Evolutionary conservation across 2,888 invertebrate species (phyloP).

Genomic region (Cylloceria caligata): DNA sequence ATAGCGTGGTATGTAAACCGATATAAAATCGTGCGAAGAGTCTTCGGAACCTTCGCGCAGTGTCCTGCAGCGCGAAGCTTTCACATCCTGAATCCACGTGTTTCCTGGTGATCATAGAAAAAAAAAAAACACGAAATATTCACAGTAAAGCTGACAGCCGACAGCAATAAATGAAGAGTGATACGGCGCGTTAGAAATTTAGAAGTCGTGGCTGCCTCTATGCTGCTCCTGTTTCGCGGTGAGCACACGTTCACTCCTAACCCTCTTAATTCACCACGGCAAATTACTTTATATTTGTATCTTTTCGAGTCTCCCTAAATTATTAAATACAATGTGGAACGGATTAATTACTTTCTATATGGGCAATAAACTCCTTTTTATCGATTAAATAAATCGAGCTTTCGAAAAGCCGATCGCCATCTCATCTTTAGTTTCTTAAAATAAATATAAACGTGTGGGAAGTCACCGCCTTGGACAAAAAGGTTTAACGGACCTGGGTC

Average conservation of each 20-base stretch:
- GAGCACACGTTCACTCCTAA: slow-evolving; percentile 55
- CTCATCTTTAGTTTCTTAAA: too few species aligned
- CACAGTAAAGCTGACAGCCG: slow-evolving; percentile 43
- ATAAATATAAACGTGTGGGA: background rate
- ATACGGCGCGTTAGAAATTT: slow-evolving; percentile 69
- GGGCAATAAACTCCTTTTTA: background rate
- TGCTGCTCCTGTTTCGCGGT: slow-evolving; percentile 72
- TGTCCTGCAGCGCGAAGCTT: slow-evolving; percentile 9
- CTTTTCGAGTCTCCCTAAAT: background rate
- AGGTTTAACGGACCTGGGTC: slow-evolving; percentile 38
- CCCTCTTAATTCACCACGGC: background rate
- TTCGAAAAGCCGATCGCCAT: too few species aligned
- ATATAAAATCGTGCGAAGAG: slow-evolving; percentile 12
- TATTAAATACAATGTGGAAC: background rate
- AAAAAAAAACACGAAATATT: slow-evolving; percentile 46
- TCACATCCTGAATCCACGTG: background rate
- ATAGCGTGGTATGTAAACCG: slow-evolving; percentile 57
- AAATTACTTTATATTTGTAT: background rate
- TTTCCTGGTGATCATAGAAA: slow-evolving; percentile 4
- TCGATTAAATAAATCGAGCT: background rate
- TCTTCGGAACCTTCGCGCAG: slow-evolving; percentile 35
- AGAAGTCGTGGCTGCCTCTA: slow-evolving; percentile 71
- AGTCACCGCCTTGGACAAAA: slow-evolving; percentile 24
- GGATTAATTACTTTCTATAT: background rate
- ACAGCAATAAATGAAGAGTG: slow-evolving; percentile 75